phyloP scores from a whole-genome alignment of 1,140 invertebrate genomes.

The Neodiprion fabricii region DNA sequence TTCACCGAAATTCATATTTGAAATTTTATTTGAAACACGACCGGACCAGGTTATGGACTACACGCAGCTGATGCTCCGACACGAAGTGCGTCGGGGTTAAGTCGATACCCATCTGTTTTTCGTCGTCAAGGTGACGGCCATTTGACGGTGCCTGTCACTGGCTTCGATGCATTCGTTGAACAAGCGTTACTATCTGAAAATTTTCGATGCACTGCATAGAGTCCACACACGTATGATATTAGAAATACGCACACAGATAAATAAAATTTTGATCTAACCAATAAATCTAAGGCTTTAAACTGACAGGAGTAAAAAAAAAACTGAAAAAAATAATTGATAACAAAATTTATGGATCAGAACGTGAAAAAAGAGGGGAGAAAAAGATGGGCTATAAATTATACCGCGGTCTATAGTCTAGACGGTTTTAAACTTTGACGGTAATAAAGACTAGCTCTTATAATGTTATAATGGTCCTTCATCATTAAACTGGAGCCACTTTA shows the following conservation, averaged over 20 bases:
- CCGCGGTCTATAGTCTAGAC: not conserved
- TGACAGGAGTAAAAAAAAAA: not conserved
- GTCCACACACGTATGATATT: not conserved
- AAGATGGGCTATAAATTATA: not conserved
- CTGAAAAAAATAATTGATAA: not conserved
- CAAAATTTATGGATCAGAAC: not conserved
- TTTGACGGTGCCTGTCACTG: not conserved
- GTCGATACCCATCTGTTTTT: not conserved
- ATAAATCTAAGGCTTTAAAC: too few species aligned
- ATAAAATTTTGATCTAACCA: not conserved
- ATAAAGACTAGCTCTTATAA: not conserved
- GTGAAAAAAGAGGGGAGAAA: not conserved
- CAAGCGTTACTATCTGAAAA: not conserved
- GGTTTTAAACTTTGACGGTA: not conserved
- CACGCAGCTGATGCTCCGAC: not conserved
- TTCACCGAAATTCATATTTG: slow-evolving; percentile 9
- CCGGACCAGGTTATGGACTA: not conserved
- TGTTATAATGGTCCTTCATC: not conserved
- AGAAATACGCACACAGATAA: not conserved
- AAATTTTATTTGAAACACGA: not conserved
- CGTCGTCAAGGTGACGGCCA: slow-evolving; percentile 1
- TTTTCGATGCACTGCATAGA: not conserved
- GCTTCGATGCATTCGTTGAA: not conserved
- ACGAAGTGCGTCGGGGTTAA: not conserved
- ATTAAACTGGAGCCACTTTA: not conserved